Base-by-base conservation (phyloP, 2,113 vertebrate species). In the Gnathonemus longibarbis region DNA sequence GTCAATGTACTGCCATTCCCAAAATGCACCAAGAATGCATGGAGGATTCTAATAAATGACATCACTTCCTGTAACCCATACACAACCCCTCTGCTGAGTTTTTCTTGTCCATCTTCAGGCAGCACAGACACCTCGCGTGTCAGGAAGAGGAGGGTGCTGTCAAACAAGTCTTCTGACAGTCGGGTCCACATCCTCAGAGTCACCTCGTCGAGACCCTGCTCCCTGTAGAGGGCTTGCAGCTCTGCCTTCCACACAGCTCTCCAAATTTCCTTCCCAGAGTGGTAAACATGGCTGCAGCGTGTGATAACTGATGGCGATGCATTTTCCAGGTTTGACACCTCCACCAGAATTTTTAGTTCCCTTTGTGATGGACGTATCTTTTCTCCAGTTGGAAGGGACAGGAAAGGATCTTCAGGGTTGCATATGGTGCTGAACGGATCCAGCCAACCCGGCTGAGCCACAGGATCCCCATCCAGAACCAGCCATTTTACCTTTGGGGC, bases 401-500 rank as follows among this genome's bases (percentile, higher is more conserved):
- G 91, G 87, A 91, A 92, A 0, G 95, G 92, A 2, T 93, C 42
- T 53, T 94, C 91, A 1, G 93, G 49, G 0, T 92, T 86, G 42
- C 95, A 93, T 52, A 98, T 93, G 3, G 94, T 95, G 83, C 93
- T 94, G 46, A 98, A 70, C 15, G 94, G 93, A 91, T 97, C 97
- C 83, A 97, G 89, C 97, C 97, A 98, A 17, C 93, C 89, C 0
- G 94, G 93, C 1, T 91, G 91, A 15, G 90, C 93, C 42, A 92
- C 42, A 5, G 95, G 92, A 4, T 95, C 92, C 0, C 97, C 97
- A 86, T 98, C 97, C 93, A 97, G 93, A 53, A 98, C 93, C 52
- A 98, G 66, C 97, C 97, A 98, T 90, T 94, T 96, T 52, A 94
- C 89, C 24, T 52, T 89, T 1, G 49, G 88, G 1, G 1, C 89